Conservation (phyloP, 2,888 invertebrate genomes). For the Dyspetes luteomarginatus region DNA sequence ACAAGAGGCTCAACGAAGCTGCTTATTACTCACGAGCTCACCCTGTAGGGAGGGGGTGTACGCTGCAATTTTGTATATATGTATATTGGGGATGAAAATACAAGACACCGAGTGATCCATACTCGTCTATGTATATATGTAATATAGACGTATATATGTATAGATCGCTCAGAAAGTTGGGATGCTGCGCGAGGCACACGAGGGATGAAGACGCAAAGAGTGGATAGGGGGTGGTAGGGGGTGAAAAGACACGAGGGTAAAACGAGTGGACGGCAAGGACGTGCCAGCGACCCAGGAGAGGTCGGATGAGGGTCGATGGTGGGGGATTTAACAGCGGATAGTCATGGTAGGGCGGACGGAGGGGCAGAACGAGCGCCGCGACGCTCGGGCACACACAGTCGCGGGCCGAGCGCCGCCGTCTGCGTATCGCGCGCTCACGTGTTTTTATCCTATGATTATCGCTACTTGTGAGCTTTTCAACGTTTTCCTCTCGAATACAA, state of each 20-base stretch:
- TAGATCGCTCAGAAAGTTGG: not conserved
- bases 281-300: slow-evolving; percentile 66
- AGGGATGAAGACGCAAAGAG: slow-evolving; percentile 32
- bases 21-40: not conserved
- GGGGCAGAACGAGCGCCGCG: slow-evolving; percentile 82
- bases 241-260: slow-evolving; percentile 45
- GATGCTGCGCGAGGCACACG: slow-evolving; percentile 18
- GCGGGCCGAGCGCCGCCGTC: slow-evolving; percentile 82
- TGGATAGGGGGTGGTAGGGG: slow-evolving; percentile 36
- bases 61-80: not conserved
- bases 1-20: not conserved
- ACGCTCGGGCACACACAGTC: slow-evolving; percentile 81
- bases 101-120: not conserved
- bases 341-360: slow-evolving; percentile 71
- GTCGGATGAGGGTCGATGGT: slow-evolving; percentile 65
- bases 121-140: not conserved
- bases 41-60: not conserved
- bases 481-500: not conserved
- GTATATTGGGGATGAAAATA: not conserved
- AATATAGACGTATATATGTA: not conserved
- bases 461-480: no score
- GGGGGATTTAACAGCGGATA: slow-evolving; percentile 58
- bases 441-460: no score
- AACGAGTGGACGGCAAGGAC: slow-evolving; percentile 61
- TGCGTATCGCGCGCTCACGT: slow-evolving; percentile 71